Evolutionary conservation across 2,113 vertebrate species (phyloP), one percentile per base, ranked within the genome.

Genomic region (Gnathonemus echidnorhynchus): DNA sequence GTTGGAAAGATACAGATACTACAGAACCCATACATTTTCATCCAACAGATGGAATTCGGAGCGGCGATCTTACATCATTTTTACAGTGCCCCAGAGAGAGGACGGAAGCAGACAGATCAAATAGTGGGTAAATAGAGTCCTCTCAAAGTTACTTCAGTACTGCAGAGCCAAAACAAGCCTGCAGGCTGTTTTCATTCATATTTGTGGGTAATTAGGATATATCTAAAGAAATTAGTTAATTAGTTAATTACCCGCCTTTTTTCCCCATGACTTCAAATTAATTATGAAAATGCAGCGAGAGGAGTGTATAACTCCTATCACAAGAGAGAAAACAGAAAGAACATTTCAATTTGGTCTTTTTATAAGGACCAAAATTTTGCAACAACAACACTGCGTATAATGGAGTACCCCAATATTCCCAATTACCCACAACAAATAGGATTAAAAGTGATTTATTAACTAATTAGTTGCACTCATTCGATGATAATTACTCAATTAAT

Each of bases 91-190:
- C 66, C 39, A 89, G 87, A 88, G 62, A 48, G 48, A 21, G 45
- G 56, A 58, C 24, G 19, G 87, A 88, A n/a, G 86, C 46, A 56
- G 13, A 21, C 90, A n/a, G 87, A 90, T 88, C 87, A 90, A 84
- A 90, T 88, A 89, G 74, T 50, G 77, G 49, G 90, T 90, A 91
- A 91, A 92, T 90, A 91, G 90, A 88, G 89, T 86, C 77, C 48
- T 86, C 89, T 86, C 88, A 74, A 62, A 88, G 39, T 58, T 74
- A 88, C 66, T 56, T 5, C 53, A 56, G 53, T 56, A 24, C 49
- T 83, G 50, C 31, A 13, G 31, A 80, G 89, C 48, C 45, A 49
- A 39, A 77, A 45, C 24, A 35, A 84, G 89, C 88, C 91, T 87
- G 49, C 70, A 62, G 46, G 88, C 86, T 86, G 48, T 77, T 89